These are phyloP conservation scores for Ophion slaviceki DNA, from an alignment of 2,888 invertebrate species.

Conservation along the genomic window DNA sequence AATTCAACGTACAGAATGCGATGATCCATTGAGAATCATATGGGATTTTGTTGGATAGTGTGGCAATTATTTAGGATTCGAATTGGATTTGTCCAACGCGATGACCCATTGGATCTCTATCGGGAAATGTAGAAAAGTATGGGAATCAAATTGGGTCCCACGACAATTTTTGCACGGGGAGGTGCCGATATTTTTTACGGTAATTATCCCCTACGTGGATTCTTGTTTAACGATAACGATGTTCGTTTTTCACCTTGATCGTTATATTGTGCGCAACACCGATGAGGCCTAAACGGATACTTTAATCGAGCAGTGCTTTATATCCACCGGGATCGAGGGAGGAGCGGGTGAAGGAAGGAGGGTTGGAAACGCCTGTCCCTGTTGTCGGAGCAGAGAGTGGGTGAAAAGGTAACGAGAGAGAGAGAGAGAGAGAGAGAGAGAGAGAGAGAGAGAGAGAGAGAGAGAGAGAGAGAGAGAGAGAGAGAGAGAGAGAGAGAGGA, in stretches of 20 bases:
- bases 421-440: slow-evolving; percentile 25
- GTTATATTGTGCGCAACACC: background rate
- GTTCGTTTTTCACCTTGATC: background rate
- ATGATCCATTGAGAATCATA: too few species aligned
- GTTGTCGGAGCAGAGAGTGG: slow-evolving; percentile 23
- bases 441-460: slow-evolving; percentile 22
- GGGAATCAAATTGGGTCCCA: too few species aligned
- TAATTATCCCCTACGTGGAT: background rate
- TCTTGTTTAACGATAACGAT: background rate
- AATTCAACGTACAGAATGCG: too few species aligned
- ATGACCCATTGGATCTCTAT: too few species aligned
- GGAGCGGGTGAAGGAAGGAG: slow-evolving; percentile 36
- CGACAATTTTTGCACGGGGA: too few species aligned
- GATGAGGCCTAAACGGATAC: slow-evolving; percentile 4
- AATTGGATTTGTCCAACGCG: too few species aligned
- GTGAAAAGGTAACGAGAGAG: slow-evolving; percentile 43
- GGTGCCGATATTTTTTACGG: background rate
- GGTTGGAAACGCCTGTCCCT: background rate
- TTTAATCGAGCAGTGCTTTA: slow-evolving; percentile 19
- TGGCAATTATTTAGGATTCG: too few species aligned
- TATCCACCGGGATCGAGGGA: background rate
- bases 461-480: slow-evolving; percentile 4
- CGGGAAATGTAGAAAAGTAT: too few species aligned
- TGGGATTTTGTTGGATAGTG: too few species aligned
- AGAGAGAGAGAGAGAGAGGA: slow-evolving; percentile 41